Percentiles rank a stretch among this genome's conserved stretches.
Conservation (phyloP, 1,140 invertebrate species). For the Vollenhovia emeryi region DNA sequence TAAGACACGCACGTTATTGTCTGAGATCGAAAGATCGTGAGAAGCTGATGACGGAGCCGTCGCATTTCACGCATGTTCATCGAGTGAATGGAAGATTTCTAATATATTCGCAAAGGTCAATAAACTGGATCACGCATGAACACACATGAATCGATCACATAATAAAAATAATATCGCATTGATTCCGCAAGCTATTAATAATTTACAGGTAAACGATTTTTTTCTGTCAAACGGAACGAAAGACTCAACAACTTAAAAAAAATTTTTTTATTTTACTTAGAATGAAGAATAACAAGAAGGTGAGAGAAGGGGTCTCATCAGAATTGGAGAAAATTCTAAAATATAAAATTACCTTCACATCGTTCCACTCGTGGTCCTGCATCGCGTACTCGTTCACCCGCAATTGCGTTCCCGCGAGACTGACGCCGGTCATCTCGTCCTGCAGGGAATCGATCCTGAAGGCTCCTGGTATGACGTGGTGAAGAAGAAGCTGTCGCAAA, state of each 20-base stretch:
- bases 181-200: neutral
- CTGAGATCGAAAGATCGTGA: neutral
- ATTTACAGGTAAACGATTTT: neutral
- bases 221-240: neutral
- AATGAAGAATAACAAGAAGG: too few relatives aligned
- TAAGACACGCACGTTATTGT: neutral
- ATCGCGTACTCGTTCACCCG: conserved; percentile 93
- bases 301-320: neutral
- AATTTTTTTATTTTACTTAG: too few relatives aligned
- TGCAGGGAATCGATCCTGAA: conserved; percentile 91
- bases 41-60: neutral
- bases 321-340: neutral
- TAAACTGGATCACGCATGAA: conserved; percentile 44
- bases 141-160: neutral
- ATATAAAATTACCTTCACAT: conserved; percentile 88
- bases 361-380: conserved; percentile 95
- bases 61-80: neutral
- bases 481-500: conserved; percentile 89
- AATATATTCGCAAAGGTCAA: conserved; percentile 40
- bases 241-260: neutral
- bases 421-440: conserved; percentile 95
- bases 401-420: conserved; percentile 93
- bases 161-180: conserved; percentile 5
- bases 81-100: conserved; percentile 49
- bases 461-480: conserved; percentile 93